Base-by-base conservation (phyloP, 2,797 vertebrate species). In the Todus mexicanus region DNA sequence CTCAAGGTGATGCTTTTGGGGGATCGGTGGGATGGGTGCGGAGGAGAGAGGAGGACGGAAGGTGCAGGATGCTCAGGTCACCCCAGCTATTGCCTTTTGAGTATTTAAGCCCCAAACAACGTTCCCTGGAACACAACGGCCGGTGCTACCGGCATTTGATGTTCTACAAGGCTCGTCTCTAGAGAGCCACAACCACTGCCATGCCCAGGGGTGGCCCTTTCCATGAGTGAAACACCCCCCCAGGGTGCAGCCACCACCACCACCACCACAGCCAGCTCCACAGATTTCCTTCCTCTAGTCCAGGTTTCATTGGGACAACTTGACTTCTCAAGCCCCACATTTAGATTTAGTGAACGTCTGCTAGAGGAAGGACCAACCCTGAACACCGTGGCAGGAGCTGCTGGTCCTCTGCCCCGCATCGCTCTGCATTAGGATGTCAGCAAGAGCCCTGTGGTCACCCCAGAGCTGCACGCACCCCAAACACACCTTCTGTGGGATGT, bases 81-180 rank as follows among this genome's bases (percentile, higher is more conserved):
- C 15, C 42, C n/a, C 2, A 0, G 9, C 15, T 27, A 3, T 5
- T 26, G 31, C 37, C 4, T 42, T 42, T 7, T 1, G 12, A 54
- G 27, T 0, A 0, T 47, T 48, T 20, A 31, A n/a, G 23, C n/a
- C 70, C 40, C 70, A 45, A 11, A 51, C 12, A 7, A 23, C 6
- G 0, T 43, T 68, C 65, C 54, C 65, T 9, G 60, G 5, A 27
- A n/a, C 25, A 12, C 26, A 23, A 4, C 23, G 3, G 0, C n/a
- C 51, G 4, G 13, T 1, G 0, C 10, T 33, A 37, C 20, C 9
- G 1, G 38, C 15, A 3, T 13, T 3, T 0, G 11, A 15, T 4
- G 26, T 63, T 48, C 74, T 26, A 9, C n/a, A 4, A 23, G 48
- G 60, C 11, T 50, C n/a, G 7, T 22, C 7, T 35, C 27, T 7